These are phyloP conservation scores for Beris chalybata DNA, from an alignment of 2,888 invertebrate species.

Conservation along the genomic window DNA sequence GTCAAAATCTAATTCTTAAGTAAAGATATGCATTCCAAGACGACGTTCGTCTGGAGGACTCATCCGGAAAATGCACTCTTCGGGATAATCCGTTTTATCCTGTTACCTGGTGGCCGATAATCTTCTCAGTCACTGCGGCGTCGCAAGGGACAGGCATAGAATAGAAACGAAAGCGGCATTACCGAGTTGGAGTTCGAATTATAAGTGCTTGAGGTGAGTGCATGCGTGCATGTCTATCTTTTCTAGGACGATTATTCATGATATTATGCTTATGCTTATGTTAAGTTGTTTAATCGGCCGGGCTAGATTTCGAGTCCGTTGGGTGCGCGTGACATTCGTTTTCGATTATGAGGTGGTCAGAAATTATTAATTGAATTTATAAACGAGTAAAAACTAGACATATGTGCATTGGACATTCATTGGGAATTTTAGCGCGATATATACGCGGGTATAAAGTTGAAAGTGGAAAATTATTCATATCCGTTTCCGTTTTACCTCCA, in stretches of 20 bases:
- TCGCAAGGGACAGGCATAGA: neutral
- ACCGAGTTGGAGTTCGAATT: neutral
- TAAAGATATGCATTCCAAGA: slow-evolving; percentile 9
- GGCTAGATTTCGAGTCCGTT: neutral
- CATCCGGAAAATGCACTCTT: slow-evolving; percentile 13
- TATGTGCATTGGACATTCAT: slow-evolving; percentile 20
- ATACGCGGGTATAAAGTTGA: slow-evolving; percentile 12
- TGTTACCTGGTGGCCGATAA: slow-evolving; percentile 15
- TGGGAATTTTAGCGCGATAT: neutral
- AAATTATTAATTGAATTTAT: slow-evolving; percentile 24
- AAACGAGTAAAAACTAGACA: slow-evolving; percentile 19
- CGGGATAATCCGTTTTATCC: slow-evolving; percentile 26
- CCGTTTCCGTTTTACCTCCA: slow-evolving; percentile 39
- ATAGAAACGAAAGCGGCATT: neutral
- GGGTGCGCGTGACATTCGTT: slow-evolving; percentile 26
- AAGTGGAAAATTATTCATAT: slow-evolving; percentile 38
- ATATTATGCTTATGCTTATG: neutral
- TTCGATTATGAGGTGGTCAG: neutral
- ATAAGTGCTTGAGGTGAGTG: slow-evolving; percentile 4
- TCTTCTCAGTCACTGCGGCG: slow-evolving; percentile 20
- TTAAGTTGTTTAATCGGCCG: slow-evolving; percentile 17
- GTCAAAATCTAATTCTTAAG: slow-evolving; percentile 5
- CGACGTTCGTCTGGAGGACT: slow-evolving; percentile 14
- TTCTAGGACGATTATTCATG: neutral
- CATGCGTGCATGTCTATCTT: slow-evolving; percentile 25